Percentiles rank a stretch among this genome's conserved stretches.
phyloP scores from a whole-genome alignment of 1,140 invertebrate genomes.

The Spodoptera frugiperda region DNA sequence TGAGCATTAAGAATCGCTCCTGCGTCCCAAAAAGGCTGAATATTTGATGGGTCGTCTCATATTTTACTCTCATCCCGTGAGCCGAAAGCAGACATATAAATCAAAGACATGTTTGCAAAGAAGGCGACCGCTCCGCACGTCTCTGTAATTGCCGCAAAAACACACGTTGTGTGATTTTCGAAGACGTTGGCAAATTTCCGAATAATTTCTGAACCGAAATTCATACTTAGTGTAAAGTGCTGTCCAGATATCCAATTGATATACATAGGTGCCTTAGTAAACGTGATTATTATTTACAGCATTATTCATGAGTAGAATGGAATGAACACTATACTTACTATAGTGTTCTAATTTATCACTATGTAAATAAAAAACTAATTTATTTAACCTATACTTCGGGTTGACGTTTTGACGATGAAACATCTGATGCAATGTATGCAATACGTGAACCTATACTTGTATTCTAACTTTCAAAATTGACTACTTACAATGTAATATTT shows the following conservation, averaged over 20 bases:
- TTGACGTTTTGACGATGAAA: not conserved
- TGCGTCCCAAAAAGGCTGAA: slow-evolving; percentile 75
- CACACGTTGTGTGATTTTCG: slow-evolving; percentile 76
- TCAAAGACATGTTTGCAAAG: slow-evolving; percentile 78
- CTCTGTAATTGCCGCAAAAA: slow-evolving; percentile 83
- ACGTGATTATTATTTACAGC: not conserved
- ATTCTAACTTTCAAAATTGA: not conserved
- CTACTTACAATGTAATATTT: not conserved
- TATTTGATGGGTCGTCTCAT: slow-evolving; percentile 80
- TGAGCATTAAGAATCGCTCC: slow-evolving; percentile 72
- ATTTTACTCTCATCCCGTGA: slow-evolving; percentile 76
- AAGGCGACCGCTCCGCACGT: slow-evolving; percentile 73
- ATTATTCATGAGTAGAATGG: not conserved
- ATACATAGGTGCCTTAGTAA: not conserved
- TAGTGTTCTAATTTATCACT: too few relatives aligned
- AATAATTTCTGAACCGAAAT: slow-evolving; percentile 62
- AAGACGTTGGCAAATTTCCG: slow-evolving; percentile 81
- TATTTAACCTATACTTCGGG: not conserved
- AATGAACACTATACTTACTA: too few relatives aligned
- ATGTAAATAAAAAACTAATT: too few relatives aligned
- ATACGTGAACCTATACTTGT: too few relatives aligned
- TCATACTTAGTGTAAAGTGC: slow-evolving; percentile 18
- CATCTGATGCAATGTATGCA: too few relatives aligned
- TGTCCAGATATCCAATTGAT: not conserved
- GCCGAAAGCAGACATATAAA: slow-evolving; percentile 78